Evolutionary conservation across 2,797 vertebrate species (phyloP).

Genomic region (Bradypodion pumilum): DNA sequence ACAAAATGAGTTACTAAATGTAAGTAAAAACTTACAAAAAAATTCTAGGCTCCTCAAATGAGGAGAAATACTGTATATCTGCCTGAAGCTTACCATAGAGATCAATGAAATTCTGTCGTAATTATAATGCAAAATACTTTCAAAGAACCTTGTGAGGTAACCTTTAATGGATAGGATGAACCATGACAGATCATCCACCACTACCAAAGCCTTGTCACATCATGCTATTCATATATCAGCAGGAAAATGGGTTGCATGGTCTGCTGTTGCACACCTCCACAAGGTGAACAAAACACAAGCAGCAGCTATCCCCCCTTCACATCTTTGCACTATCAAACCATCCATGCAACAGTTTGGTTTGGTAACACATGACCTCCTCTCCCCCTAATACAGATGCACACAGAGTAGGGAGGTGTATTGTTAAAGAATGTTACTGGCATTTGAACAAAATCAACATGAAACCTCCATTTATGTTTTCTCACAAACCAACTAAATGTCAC

Average conservation of each 20-base stretch:
- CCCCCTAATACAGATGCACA: not conserved
- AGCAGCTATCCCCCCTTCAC: not conserved
- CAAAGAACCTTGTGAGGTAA: not conserved
- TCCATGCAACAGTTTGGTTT: not conserved
- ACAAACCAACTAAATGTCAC: conserved; percentile 14
- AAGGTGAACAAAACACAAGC: not conserved
- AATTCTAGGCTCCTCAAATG: no score
- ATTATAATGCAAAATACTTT: not conserved
- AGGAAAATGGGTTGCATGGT: no score
- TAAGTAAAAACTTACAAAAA: not conserved
- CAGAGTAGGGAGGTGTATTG: not conserved
- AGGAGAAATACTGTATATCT: not conserved
- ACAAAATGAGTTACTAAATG: not conserved
- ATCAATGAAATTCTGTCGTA: not conserved
- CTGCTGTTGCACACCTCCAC: not conserved
- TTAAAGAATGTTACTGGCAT: conserved; percentile 2
- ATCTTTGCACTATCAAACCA: not conserved
- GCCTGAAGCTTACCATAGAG: not conserved
- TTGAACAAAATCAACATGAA: conserved; percentile 6
- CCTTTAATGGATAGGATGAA: no score
- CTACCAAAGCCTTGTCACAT: no score
- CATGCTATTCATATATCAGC: no score
- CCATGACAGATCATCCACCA: no score
- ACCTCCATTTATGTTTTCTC: conserved; percentile 1
- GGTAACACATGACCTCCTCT: not conserved